phyloP scores from a whole-genome alignment of 1,140 invertebrate species.

The Spodoptera litura region DNA sequence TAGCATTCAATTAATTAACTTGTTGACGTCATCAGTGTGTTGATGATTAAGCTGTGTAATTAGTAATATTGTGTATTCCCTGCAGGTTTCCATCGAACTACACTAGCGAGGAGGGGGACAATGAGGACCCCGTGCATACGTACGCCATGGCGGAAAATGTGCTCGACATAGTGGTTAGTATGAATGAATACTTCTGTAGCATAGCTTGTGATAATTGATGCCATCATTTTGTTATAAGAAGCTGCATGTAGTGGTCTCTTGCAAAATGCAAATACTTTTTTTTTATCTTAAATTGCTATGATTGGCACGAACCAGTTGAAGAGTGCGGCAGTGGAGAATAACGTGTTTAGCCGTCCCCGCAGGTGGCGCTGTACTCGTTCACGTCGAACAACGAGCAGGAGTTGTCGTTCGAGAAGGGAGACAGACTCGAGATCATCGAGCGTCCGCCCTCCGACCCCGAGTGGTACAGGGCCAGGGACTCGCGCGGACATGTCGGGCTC shows the following conservation, averaged over 20 bases:
- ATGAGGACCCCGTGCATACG: conserved; percentile 94
- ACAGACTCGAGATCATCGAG: conserved; percentile 97
- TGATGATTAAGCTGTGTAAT: no score
- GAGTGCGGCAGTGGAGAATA: background rate
- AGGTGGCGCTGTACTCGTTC: conserved; percentile 96
- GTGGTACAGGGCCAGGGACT: conserved; percentile 98
- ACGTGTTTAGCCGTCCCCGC: conserved; percentile 10
- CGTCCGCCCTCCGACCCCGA: conserved; percentile 98
- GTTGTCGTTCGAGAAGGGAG: conserved; percentile 98
- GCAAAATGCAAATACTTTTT: background rate
- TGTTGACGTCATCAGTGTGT: no score
- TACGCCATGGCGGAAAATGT: conserved; percentile 97
- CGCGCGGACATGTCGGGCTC: conserved; percentile 95
- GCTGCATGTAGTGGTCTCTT: no score
- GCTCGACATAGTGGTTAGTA: conserved; percentile 95
- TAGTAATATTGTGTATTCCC: no score
- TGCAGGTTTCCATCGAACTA: conserved; percentile 99
- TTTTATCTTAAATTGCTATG: background rate
- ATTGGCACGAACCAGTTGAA: background rate
- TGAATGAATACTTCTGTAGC: background rate
- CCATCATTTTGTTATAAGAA: no score
- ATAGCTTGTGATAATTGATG: no score
- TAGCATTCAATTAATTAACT: no score
- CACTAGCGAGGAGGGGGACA: conserved; percentile 95
- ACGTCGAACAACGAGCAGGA: conserved; percentile 98